Evolutionary conservation across 2,888 invertebrate genomes (phyloP).

Genomic region (Blomia tropicalis): DNA sequence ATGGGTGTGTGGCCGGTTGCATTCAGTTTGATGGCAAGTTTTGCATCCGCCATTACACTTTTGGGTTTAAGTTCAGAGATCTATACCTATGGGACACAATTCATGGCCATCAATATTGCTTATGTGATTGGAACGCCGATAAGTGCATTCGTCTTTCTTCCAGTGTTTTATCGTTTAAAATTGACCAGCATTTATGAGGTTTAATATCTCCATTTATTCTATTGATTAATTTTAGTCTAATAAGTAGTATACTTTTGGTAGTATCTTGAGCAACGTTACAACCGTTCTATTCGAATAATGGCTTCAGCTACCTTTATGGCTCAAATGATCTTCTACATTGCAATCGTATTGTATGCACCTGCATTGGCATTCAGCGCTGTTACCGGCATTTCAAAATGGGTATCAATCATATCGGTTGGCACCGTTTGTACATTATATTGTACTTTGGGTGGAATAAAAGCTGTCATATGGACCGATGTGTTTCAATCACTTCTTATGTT

Average conservation of each 20-base stretch:
- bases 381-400: constrained; percentile 55
- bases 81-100: constrained; percentile 43
- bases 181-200: constrained; percentile 73
- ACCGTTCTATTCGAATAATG: constrained; percentile 51
- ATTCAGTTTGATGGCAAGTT: constrained; percentile 28
- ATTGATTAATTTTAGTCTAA: constrained; percentile 4
- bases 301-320: constrained; percentile 69
- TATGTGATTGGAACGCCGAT: constrained; percentile 60
- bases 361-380: constrained; percentile 64
- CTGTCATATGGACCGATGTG: constrained; percentile 69
- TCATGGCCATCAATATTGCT: constrained; percentile 57
- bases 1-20: constrained; percentile 27
- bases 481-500: constrained; percentile 66
- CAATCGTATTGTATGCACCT: constrained; percentile 82
- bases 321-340: constrained; percentile 68
- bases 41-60: constrained; percentile 27
- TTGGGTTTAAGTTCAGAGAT: constrained; percentile 28
- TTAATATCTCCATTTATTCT: too few species aligned
- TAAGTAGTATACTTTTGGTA: constrained; percentile 37
- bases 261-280: constrained; percentile 77
- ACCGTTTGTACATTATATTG: constrained; percentile 71
- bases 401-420: constrained; percentile 56
- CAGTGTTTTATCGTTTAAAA: constrained; percentile 66
- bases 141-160: constrained; percentile 57
- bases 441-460: constrained; percentile 75